A percentile compares a stretch with the other conserved stretches of the same genome.
phyloP scores from a whole-genome alignment of 2,797 vertebrate genomes.

The Platalea minor region DNA sequence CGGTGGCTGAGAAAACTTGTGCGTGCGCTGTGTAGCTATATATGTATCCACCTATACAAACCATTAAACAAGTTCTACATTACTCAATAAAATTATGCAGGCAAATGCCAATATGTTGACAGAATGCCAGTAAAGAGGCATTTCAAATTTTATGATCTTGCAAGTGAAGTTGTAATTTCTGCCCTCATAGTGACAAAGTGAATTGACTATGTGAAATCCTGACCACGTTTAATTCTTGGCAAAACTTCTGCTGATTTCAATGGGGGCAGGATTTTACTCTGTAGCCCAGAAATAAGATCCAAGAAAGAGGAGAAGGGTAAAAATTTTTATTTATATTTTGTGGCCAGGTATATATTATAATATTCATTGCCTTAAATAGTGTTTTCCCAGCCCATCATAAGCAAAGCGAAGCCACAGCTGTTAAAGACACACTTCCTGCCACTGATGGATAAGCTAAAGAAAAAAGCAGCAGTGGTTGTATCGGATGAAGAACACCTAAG shows the following conservation, averaged over 20 bases:
- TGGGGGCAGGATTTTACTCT: constrained; percentile 58
- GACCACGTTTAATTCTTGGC: constrained; percentile 59
- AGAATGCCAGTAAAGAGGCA: background rate
- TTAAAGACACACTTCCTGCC: constrained; percentile 95
- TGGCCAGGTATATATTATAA: constrained; percentile 39
- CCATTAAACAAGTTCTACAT: background rate
- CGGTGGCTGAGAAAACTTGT: background rate
- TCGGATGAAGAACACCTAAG: constrained; percentile 93
- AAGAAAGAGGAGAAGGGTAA: background rate
- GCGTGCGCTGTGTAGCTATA: background rate
- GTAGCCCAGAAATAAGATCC: background rate
- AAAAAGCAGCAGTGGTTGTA: constrained; percentile 90
- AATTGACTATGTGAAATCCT: constrained; percentile 32
- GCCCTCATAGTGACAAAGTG: background rate
- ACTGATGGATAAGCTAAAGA: constrained; percentile 95
- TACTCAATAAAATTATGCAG: background rate
- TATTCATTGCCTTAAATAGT: constrained; percentile 79
- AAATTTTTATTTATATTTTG: constrained; percentile 18
- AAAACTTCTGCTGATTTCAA: constrained; percentile 52
- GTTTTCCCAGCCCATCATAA: constrained; percentile 97
- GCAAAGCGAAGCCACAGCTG: constrained; percentile 89
- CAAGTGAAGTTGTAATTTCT: background rate
- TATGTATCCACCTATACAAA: background rate
- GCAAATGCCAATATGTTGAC: background rate
- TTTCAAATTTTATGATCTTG: background rate